Percentiles rank a stretch among this genome's conserved stretches.
Conservation (phyloP, 1,140 invertebrate genomes). For the Lordiphosa mommai region DNA sequence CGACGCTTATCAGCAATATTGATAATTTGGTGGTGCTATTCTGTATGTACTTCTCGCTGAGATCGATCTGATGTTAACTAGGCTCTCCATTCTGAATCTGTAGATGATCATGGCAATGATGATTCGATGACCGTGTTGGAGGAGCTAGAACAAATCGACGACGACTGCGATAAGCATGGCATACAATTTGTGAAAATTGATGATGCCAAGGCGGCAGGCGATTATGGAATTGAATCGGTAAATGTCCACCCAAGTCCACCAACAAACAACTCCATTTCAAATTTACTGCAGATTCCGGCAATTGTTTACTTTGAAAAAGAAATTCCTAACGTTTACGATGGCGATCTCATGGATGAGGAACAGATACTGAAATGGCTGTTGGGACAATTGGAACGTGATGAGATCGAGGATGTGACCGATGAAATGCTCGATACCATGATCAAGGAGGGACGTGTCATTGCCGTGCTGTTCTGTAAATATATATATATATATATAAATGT, state of each 20-base stretch:
- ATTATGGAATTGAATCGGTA: conserved; percentile 92
- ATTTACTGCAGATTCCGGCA: conserved; percentile 82
- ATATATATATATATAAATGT: conserved; percentile 13
- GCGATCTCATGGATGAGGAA: conserved; percentile 94
- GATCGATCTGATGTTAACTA: conserved; percentile 22
- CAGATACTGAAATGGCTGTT: conserved; percentile 94
- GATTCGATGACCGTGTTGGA: conserved; percentile 90
- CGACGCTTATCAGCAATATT: conserved; percentile 92
- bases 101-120: conserved; percentile 92
- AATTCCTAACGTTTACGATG: conserved; percentile 95
- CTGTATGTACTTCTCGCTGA: conserved; percentile 85
- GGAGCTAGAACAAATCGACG: conserved; percentile 95
- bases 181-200: conserved; percentile 97
- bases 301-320: conserved; percentile 96
- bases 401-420: conserved; percentile 97
- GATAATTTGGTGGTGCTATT: conserved; percentile 95
- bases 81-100: conserved; percentile 22
- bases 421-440: conserved; percentile 95
- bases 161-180: conserved; percentile 94
- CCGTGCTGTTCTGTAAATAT: conserved; percentile 93
- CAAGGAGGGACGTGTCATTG: conserved; percentile 92
- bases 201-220: conserved; percentile 88
- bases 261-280: conserved; percentile 14
- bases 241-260: not conserved
- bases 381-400: conserved; percentile 92